Evolutionary conservation across 2,888 invertebrate species (phyloP), one percentile per base, ranked within the genome.

Genomic region (Prenolepis imparis): DNA sequence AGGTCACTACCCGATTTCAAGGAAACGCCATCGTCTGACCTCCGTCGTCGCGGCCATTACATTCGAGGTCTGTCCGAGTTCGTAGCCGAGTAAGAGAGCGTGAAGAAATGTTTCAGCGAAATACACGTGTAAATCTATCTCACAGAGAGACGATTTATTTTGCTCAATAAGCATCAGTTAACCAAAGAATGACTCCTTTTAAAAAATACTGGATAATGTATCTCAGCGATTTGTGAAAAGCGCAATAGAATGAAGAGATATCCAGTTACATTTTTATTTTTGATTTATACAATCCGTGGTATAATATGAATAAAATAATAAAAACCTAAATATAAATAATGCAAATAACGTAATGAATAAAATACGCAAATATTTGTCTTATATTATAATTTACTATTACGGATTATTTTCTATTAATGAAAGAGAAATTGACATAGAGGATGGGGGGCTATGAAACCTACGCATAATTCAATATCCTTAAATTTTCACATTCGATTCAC

Each of bases 1-100:
- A 87, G 92, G 91, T 92, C 91, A 88, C 88, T 88, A 91, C 88
- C 88, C 91, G 91, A 90, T 90, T 91, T 92, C 91, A 92, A 92
- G 91, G 91, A 90, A 92, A 92, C 90, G 82, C 74, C 85, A 84
- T 80, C 86, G 86, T 85, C 86, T 83, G 90, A 90, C 90, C 90
- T 89, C 90, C 90, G 86, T 70, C 85, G 83, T 68, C 86, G 87
- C 84, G 84, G 73, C 85, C 85, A 86, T 87, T 84, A 84, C 61
- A 68, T 70, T 90, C 90, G 86, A 90, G 87, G 90, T 85, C 88
- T 78, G 86, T 84, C 68, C 86, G 72, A 85, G 70, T 81, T 86
- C 59, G 74, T 73, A 64, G 70, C 36, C 68, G 57, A 80, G 68
- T 59, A 39, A 80, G 36, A 44, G n/a, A 75, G 57, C 39, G 24